Base-by-base conservation (phyloP, 2,113 vertebrate species). In the Astatotilapia flaviijosephi region DNA sequence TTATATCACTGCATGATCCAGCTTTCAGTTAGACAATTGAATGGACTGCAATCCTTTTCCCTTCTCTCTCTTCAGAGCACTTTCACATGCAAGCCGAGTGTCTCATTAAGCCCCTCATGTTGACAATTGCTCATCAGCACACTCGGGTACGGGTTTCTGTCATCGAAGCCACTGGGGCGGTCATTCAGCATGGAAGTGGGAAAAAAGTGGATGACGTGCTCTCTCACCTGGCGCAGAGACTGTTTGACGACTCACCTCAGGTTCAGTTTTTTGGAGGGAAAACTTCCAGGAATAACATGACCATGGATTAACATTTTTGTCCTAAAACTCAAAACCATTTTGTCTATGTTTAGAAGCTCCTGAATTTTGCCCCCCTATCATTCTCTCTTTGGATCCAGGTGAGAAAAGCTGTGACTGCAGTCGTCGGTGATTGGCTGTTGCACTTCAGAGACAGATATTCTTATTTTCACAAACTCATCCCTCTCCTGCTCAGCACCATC, bases 1-100 rank as follows among this genome's bases (percentile, higher is more conserved):
- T 77, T 12, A 5, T n/a, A 33, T 77, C 45, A 77, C 73, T 51
- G 73, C 73, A 51, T n/a, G 73, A 56, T 31, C 5, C 56, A 23
- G 6, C 3, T 75, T 19, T 14, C 6, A 6, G 8, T 75, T 26
- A 79, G 12, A 31, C 6, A 33, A 37, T 4, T 40, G 4, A 75
- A 49, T 77, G 6, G 7, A 51, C n/a, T 83, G 9, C n/a, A 82
- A 12, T 84, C 12, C 0, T 21, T 80, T 89, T 62, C 15, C 4
- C 62, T 62, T 79, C 6, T 89, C 73, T 73, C n/a, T 88, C 35
- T 75, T 75, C 88, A 99, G 98, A 98, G 51, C 97, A 98, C 89
- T 99, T 99, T 89, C 98, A 99, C 83, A 95, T 99, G 97, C 98
- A 99, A 68, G 97, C 98, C 1, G 98, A 99, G 90, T 97, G 97